Evolutionary conservation across 2,797 vertebrate genomes (phyloP).

Genomic region (Chloroceryle inda): DNA sequence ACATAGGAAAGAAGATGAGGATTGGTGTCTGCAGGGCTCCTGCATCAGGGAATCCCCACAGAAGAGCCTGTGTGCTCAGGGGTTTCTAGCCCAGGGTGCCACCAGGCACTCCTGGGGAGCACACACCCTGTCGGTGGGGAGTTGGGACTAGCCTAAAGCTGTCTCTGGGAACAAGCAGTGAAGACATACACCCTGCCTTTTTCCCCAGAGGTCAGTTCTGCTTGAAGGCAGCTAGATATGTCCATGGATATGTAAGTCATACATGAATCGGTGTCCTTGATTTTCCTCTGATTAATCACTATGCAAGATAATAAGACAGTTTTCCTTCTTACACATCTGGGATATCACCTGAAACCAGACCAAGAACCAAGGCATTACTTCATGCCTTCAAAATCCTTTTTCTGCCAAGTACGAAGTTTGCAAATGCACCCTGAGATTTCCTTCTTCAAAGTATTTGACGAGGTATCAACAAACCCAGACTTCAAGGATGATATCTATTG

Average conservation of each 20-base stretch:
- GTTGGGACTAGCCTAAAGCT: background rate
- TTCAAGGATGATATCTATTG: background rate
- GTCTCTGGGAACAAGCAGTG: background rate
- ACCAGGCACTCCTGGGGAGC: background rate
- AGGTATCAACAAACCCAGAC: constrained; percentile 31
- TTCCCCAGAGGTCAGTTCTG: background rate
- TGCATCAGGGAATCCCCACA: background rate
- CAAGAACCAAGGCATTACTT: background rate
- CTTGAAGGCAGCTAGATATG: background rate
- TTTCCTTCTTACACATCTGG: background rate
- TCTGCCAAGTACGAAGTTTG: background rate
- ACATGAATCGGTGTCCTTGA: background rate
- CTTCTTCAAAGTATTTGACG: constrained; percentile 37
- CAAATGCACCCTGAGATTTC: background rate
- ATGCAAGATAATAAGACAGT: background rate
- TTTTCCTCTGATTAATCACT: background rate
- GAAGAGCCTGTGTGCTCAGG: background rate
- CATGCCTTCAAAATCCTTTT: background rate
- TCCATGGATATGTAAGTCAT: background rate
- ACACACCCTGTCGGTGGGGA: background rate
- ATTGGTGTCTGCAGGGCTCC: background rate
- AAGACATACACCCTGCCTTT: background rate
- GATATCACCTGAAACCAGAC: background rate
- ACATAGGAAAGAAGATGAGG: background rate
- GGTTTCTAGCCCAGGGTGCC: background rate